Base-by-base conservation (phyloP, 1,140 invertebrate genomes). In the Ceratosolen solmsi region DNA sequence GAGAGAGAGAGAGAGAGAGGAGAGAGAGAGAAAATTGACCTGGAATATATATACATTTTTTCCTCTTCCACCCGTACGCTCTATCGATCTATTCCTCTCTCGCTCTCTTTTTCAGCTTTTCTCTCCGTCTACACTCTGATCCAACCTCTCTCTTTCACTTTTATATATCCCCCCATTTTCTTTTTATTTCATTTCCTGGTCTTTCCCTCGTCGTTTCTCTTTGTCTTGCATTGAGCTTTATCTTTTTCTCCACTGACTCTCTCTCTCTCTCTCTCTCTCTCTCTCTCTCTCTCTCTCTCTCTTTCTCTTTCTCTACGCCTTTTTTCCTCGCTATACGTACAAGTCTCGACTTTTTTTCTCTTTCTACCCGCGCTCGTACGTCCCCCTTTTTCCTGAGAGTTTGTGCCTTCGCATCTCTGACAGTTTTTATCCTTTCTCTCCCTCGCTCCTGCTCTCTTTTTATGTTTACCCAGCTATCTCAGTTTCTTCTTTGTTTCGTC, bases 151-250 rank as follows among this genome's bases (percentile, higher is more conserved):
- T 54, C 51, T 60, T 72, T 65, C 15, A 74, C 30, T 27, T 82
- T 58, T 74, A 60, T 38, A 49, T 58, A 65, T 80, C 56, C 79
- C 78, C 63, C n/a, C 58, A 22, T 75, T 36, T 79, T 80, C 72
- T 74, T 77, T 83, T 80, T 83, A 75, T 83, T 80, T 83, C 82
- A 76, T 76, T 79, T 80, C 71, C 82, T 80, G 72, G 70, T 70
- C 70, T 82, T 77, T 71, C 75, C 49, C 65, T 63, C 81, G 65
- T 73, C 75, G 72, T 78, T 65, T 78, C 81, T 78, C 81, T 78
- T 78, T 73, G 65, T 73, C 68, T 65, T 70, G 38, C 75, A 78
- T 73, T 70, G 65, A 78, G 75, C 75, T 82, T 82, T 82, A 78
- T 74, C 75, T 68, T 49, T 51, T 51, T 46, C 41, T 27, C 60